Conservation (phyloP, 2,888 invertebrate genomes). For the Glomeris marginata region DNA sequence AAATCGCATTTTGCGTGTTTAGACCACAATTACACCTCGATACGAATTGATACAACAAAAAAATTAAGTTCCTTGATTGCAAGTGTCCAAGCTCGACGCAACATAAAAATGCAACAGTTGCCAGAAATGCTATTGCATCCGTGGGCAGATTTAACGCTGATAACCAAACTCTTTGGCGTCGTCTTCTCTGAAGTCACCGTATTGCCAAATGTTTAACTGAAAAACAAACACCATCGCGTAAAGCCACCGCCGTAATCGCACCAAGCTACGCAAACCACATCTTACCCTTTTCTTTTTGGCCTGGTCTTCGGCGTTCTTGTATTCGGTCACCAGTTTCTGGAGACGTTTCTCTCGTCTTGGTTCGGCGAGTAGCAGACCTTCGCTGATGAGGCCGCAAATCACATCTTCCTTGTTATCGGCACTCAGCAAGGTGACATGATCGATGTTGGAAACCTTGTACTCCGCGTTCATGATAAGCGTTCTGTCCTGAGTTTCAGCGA, state of each 20-base stretch:
- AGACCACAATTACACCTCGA: no score
- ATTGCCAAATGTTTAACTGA: conserved; percentile 87
- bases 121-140: no score
- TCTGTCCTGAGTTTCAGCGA: conserved; percentile 49
- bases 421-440: conserved; percentile 21
- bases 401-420: conserved; percentile 44
- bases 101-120: no score
- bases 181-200: conserved; percentile 95
- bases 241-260: not conserved
- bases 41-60: no score
- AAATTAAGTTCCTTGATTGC: no score
- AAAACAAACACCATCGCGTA: conserved; percentile 16
- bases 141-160: conserved; percentile 12
- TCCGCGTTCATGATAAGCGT: conserved; percentile 72
- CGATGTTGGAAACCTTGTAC: conserved; percentile 40
- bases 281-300: conserved; percentile 54
- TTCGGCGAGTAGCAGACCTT: conserved; percentile 72
- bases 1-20: no score
- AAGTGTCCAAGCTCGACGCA: no score
- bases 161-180: conserved; percentile 60
- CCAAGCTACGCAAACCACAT: not conserved
- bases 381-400: conserved; percentile 61
- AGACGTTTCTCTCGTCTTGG: conserved; percentile 64
- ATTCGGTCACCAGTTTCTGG: conserved; percentile 59
- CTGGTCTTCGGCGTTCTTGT: conserved; percentile 66